Evolutionary conservation across 1,140 invertebrate species (phyloP).

Genomic region (Agrypnia vestita): DNA sequence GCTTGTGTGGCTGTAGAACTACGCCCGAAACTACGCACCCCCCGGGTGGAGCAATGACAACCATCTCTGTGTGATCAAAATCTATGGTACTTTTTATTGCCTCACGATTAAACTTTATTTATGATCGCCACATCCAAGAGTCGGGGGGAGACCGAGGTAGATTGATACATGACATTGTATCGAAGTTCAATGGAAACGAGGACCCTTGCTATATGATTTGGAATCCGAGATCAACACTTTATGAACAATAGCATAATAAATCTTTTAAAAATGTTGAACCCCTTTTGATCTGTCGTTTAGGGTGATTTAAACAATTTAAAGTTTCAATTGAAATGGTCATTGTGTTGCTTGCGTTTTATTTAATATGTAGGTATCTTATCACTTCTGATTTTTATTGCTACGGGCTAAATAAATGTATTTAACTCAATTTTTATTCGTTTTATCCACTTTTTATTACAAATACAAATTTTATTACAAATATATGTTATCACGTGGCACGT

Average conservation of each 20-base stretch:
- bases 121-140: constrained; percentile 37
- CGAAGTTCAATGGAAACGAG: constrained; percentile 45
- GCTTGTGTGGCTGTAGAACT: background rate
- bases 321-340: constrained; percentile 31
- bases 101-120: constrained; percentile 58
- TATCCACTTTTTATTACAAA: too few relatives aligned
- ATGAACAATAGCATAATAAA: constrained; percentile 17
- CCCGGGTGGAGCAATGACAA: constrained; percentile 42
- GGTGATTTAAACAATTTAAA: constrained; percentile 35
- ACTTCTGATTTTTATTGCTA: background rate
- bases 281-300: constrained; percentile 16
- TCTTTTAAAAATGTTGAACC: constrained; percentile 7
- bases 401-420: background rate
- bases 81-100: constrained; percentile 58
- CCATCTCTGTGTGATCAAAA: constrained; percentile 52
- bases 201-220: constrained; percentile 6
- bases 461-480: too few relatives aligned
- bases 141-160: constrained; percentile 23
- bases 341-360: constrained; percentile 2
- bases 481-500: too few relatives aligned
- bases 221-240: constrained; percentile 10
- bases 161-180: constrained; percentile 44
- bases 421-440: too few relatives aligned
- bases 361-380: background rate
- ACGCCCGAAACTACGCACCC: constrained; percentile 33